Base-by-base conservation (phyloP, 2,113 vertebrate species). In the Sinocyclocheilus maitianheensis region DNA sequence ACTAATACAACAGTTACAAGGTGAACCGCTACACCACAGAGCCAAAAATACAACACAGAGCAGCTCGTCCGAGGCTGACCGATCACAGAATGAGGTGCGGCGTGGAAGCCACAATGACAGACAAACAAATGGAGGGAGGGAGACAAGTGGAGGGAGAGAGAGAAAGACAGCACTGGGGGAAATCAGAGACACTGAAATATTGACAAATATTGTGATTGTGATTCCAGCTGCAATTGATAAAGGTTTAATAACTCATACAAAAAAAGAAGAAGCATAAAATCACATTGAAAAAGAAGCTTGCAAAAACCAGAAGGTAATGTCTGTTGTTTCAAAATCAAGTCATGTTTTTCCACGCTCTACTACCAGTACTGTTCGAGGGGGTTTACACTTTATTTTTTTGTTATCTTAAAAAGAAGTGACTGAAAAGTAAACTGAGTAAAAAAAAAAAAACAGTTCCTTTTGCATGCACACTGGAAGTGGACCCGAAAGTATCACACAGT, bases 41-140 rank as follows among this genome's bases (percentile, higher is more conserved):
- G 78, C 58, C 81, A 84, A 81, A 76, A 81, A 69, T 84, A 77
- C 75, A 84, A 88, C 62, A 83, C 84, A 71, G 85, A 80, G 84
- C 63, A 86, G 88, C 88, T 91, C 16, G 65, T 87, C 86, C 87
- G 86, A 83, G 77, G 62, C 55, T 83, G 78, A 85, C 40, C 77
- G 40, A 82, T 88, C 83, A 88, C 82, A 67, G 43, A 89, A 24
- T 62, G 46, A 67, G 40, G n/a, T 65, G 69, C 71, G 78, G 78
- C 22, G 63, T 67, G 62, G 62, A 90, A 87, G 84, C 90, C 78
- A 84, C 88, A 87, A 62, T 63, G 60, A 88, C 83, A 88, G 74
- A 72, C 63, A 51, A 77, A 69, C 30, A 83, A 72, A 76, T 82
- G 51, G 71, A 89, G 16, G 77, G 69, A 87, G 81, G 81, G 81